Percentiles rank a stretch among this genome's conserved stretches.
These are phyloP conservation scores for Cyanoramphus novaezelandiae DNA, from an alignment of 2,113 vertebrate species.

Conservation along the genomic window DNA sequence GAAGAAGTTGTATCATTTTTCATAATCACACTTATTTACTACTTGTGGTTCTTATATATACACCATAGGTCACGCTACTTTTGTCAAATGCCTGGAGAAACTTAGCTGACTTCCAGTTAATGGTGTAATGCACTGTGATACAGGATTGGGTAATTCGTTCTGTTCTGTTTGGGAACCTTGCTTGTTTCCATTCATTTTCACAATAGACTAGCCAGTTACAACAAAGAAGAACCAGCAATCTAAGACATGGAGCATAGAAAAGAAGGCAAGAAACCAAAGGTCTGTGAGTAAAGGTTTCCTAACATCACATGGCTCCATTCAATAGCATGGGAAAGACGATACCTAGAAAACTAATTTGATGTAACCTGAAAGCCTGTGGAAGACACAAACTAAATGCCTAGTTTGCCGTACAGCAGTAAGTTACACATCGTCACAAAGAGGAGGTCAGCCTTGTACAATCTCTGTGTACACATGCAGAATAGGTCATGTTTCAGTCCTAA, in stretches of 20 bases:
- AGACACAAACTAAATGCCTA: neutral
- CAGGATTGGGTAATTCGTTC: neutral
- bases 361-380: neutral
- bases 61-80: neutral
- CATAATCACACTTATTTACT: neutral
- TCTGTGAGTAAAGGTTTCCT: neutral
- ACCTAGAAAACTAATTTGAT: neutral
- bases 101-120: constrained; percentile 15
- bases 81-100: constrained; percentile 1
- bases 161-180: neutral
- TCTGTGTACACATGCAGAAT: neutral
- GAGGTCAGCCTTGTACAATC: neutral
- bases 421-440: neutral
- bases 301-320: neutral
- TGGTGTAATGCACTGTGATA: neutral
- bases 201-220: neutral
- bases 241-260: neutral
- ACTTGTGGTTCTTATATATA: neutral
- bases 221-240: neutral
- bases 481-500: neutral
- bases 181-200: neutral
- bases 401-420: neutral
- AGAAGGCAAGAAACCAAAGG: neutral
- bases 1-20: neutral
- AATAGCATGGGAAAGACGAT: neutral